A percentile compares a stretch with the other conserved stretches of the same genome.
Evolutionary conservation across 2,888 invertebrate species (phyloP).

Genomic region (Dynastes hyllus): DNA sequence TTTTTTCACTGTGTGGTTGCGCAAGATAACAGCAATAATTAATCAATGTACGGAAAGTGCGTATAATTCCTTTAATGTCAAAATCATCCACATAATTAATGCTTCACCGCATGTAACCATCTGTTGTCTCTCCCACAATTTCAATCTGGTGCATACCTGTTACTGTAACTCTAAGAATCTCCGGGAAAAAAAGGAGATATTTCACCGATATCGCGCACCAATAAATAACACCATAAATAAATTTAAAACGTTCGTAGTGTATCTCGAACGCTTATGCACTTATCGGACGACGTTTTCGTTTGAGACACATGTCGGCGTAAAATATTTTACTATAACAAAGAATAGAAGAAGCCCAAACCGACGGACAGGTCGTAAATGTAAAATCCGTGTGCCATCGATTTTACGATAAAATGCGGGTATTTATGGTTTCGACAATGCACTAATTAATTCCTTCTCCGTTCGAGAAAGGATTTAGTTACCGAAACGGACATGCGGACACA

Average conservation of each 20-base stretch:
- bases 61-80: no score
- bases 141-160: constrained; percentile 3
- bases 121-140: constrained; percentile 4
- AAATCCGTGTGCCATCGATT: constrained; percentile 43
- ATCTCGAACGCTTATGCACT: constrained; percentile 38
- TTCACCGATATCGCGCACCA: constrained; percentile 33
- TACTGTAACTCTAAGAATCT: constrained; percentile 18
- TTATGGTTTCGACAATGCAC: constrained; percentile 40
- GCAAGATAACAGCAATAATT: no score
- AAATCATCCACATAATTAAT: no score
- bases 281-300: constrained; percentile 29
- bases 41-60: no score
- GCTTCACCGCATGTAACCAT: no score
- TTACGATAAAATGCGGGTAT: constrained; percentile 27
- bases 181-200: constrained; percentile 20
- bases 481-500: constrained; percentile 35
- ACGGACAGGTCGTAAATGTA: constrained; percentile 43
- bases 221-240: constrained; percentile 44
- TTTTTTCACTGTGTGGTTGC: no score
- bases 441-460: constrained; percentile 38
- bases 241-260: constrained; percentile 23
- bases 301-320: constrained; percentile 30
- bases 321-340: constrained; percentile 22
- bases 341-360: constrained; percentile 31
- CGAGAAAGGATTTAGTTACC: constrained; percentile 30